Conservation (phyloP, 1,140 invertebrate species). For the Trypoxylus dichotomus region DNA sequence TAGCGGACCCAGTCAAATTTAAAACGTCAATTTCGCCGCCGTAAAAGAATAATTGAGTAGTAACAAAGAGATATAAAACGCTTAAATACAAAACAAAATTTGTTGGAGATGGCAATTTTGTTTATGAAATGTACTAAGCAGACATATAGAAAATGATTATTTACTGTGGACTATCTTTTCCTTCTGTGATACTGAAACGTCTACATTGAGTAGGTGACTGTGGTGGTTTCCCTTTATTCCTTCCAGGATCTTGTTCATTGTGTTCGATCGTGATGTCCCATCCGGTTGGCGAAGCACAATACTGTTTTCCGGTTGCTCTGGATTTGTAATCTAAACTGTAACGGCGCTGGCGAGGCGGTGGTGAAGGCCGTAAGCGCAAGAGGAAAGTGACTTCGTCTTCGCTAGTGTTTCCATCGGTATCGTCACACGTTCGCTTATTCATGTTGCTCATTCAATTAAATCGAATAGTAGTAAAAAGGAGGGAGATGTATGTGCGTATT, state of each 20-base stretch:
- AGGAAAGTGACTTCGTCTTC: conserved; percentile 37
- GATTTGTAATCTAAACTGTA: conserved; percentile 30
- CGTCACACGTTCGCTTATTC: conserved; percentile 9
- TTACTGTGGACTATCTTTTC: conserved; percentile 4
- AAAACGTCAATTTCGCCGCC: too few species aligned
- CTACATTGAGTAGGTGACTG: conserved; percentile 8
- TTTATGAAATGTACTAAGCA: too few species aligned
- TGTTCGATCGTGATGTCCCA: conserved; percentile 33
- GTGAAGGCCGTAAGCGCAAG: conserved; percentile 31
- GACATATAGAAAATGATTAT: not conserved
- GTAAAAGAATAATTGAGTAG: too few species aligned
- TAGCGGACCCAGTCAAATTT: too few species aligned
- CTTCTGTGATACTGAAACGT: conserved; percentile 1
- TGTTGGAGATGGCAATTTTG: too few species aligned
- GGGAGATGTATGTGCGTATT: not conserved
- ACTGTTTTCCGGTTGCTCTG: not conserved
- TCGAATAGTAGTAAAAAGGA: not conserved
- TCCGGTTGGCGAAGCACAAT: not conserved
- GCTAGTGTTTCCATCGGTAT: conserved; percentile 31
- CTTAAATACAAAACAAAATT: too few species aligned
- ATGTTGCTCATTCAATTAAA: not conserved
- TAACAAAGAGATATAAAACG: too few species aligned
- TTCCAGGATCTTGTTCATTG: conserved; percentile 7
- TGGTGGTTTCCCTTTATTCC: conserved; percentile 1
- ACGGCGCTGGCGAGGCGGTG: conserved; percentile 31